These are phyloP conservation scores for Norana najaformis DNA, from an alignment of 2,888 invertebrate species.

Conservation along the genomic window DNA sequence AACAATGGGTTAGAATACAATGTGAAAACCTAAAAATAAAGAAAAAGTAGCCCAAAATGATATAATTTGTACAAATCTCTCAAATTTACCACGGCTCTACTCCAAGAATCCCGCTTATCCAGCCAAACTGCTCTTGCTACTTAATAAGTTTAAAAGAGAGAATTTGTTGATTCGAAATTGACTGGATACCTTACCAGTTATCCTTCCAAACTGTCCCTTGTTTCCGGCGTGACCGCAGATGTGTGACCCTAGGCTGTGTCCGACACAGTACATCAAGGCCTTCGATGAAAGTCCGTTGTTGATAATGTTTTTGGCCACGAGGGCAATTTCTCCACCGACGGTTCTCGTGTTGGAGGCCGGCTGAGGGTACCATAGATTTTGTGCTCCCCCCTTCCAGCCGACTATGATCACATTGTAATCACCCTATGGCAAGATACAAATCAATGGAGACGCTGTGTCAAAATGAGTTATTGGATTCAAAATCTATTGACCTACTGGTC, in stretches of 20 bases:
- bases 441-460: neutral
- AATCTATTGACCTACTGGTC: too few species aligned
- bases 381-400: constrained; percentile 39
- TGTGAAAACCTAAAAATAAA: too few species aligned
- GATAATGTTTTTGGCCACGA: constrained; percentile 50
- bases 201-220: neutral
- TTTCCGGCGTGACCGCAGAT: constrained; percentile 82
- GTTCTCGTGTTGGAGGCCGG: constrained; percentile 61
- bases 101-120: too few species aligned
- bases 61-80: too few species aligned
- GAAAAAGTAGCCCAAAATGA: too few species aligned
- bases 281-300: constrained; percentile 38
- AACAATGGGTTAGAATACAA: too few species aligned
- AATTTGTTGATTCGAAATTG: neutral
- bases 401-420: constrained; percentile 39
- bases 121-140: too few species aligned
- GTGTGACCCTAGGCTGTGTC: constrained; percentile 86
- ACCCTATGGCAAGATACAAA: constrained; percentile 24
- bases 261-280: constrained; percentile 76
- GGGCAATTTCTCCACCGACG: constrained; percentile 58
- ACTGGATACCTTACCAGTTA: neutral
- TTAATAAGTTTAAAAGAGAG: too few species aligned
- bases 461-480: neutral
- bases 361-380: constrained; percentile 54
- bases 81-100: too few species aligned